Conservation (phyloP, 2,113 vertebrate species). For the Nerophis lumbriciformis region DNA sequence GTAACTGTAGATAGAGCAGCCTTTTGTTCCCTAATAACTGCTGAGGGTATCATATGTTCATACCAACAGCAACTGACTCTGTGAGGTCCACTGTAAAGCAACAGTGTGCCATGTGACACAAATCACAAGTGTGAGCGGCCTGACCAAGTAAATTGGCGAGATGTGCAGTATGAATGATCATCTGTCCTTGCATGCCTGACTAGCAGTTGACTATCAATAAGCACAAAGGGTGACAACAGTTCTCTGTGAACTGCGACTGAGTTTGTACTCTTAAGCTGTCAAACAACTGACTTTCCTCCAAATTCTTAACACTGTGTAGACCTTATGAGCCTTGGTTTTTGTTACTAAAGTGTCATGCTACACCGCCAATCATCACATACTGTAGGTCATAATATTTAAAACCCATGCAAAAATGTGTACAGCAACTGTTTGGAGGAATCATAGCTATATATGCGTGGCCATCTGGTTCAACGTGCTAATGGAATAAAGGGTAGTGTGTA, state of each 20-base stretch:
- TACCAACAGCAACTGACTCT: conserved; percentile 18
- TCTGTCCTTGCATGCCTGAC: conserved; percentile 25
- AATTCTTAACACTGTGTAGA: background rate
- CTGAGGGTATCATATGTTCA: conserved; percentile 43
- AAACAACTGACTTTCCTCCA: conserved; percentile 8
- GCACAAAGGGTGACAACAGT: conserved; percentile 17
- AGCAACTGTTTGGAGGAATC: background rate
- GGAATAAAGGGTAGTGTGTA: background rate
- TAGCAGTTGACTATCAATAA: conserved; percentile 21
- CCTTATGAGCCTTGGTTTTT: background rate
- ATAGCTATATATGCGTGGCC: background rate
- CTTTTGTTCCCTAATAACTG: conserved; percentile 35
- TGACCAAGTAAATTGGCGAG: conserved; percentile 15
- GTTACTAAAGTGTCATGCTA: background rate
- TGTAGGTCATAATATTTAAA: background rate
- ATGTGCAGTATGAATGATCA: conserved; percentile 30
- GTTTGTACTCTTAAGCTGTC: conserved; percentile 5
- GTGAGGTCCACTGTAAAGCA: conserved; percentile 36
- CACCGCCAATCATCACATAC: background rate
- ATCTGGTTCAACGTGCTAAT: background rate
- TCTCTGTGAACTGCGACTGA: conserved; percentile 17
- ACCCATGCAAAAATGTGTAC: background rate
- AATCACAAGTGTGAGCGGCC: conserved; percentile 48
- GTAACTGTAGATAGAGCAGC: conserved; percentile 17
- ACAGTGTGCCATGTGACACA: conserved; percentile 49